These are phyloP conservation scores for Thaleichthys pacificus DNA, from an alignment of 2,797 vertebrate species.

Conservation along the genomic window DNA sequence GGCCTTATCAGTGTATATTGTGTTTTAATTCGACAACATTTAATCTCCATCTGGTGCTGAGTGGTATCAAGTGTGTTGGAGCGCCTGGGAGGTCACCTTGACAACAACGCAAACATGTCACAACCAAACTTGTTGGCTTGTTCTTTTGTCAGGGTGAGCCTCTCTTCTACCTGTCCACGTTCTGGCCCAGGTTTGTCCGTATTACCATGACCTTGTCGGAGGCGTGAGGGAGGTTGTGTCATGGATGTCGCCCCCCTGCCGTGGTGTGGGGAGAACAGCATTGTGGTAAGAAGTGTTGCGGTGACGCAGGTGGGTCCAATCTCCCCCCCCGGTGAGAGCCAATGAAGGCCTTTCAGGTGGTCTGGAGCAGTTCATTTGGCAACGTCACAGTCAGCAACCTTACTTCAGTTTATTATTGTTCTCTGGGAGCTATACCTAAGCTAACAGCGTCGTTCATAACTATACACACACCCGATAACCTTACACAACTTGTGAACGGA, in stretches of 20 bases:
- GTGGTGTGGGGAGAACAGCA: slow-evolving; percentile 20
- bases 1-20: slow-evolving; percentile 79
- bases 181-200: background rate
- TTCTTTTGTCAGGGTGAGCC: background rate
- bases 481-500: too few relatives aligned
- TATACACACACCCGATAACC: background rate
- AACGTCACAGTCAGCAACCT: slow-evolving; percentile 65
- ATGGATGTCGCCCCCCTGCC: slow-evolving; percentile 12
- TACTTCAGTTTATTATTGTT: slow-evolving; percentile 43
- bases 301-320: slow-evolving; percentile 60
- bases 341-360: slow-evolving; percentile 60
- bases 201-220: slow-evolving; percentile 31
- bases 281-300: slow-evolving; percentile 28
- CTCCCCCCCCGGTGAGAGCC: slow-evolving; percentile 51
- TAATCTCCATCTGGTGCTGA: slow-evolving; percentile 63
- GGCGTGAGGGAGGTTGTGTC: slow-evolving; percentile 15
- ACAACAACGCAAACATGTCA: slow-evolving; percentile 37
- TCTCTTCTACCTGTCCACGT: background rate
- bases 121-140: slow-evolving; percentile 44
- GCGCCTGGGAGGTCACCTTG: slow-evolving; percentile 58
- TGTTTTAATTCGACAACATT: slow-evolving; percentile 65
- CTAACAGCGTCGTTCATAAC: background rate
- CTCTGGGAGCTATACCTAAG: slow-evolving; percentile 12
- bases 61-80: slow-evolving; percentile 51
- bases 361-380: slow-evolving; percentile 63